A percentile compares a stretch with the other conserved stretches of the same genome.
Evolutionary conservation across 1,140 invertebrate genomes (phyloP).

Genomic region (Fopius arisanus): DNA sequence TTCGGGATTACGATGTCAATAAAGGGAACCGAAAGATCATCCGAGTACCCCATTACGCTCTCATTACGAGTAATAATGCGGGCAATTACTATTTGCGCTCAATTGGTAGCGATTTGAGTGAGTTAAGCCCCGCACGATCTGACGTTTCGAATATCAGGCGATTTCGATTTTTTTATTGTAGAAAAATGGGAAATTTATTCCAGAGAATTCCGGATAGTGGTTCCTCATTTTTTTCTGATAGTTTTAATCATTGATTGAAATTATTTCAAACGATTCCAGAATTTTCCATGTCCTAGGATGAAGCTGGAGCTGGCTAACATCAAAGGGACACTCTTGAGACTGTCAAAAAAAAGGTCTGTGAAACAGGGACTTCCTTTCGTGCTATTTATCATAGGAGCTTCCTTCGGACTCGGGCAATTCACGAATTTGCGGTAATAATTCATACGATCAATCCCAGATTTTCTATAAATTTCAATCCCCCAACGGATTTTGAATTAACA

Average conservation of each 20-base stretch:
- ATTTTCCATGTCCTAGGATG: neutral
- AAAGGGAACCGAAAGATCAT: neutral
- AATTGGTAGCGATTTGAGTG: slow-evolving; percentile 8
- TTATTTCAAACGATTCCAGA: neutral
- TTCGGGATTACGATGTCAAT: neutral
- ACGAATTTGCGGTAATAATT: slow-evolving; percentile 69
- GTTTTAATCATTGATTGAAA: neutral
- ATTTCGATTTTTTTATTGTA: too few species aligned
- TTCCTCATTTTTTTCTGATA: too few species aligned
- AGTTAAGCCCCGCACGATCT: neutral
- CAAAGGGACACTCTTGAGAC: neutral
- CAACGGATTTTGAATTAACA: too few species aligned
- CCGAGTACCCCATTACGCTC: neutral
- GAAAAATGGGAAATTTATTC: too few species aligned
- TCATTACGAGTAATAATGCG: neutral
- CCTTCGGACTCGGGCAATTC: slow-evolving; percentile 76
- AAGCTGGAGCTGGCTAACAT: neutral
- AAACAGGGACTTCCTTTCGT: slow-evolving; percentile 74
- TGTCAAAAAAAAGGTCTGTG: slow-evolving; percentile 52
- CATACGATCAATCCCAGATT: too few species aligned
- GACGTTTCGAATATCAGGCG: neutral
- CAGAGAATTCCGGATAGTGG: too few species aligned
- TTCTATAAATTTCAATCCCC: neutral
- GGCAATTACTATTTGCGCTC: slow-evolving; percentile 13
- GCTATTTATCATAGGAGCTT: slow-evolving; percentile 72